Conservation (phyloP, 2,888 invertebrate species). For the Dasypolia templi region DNA sequence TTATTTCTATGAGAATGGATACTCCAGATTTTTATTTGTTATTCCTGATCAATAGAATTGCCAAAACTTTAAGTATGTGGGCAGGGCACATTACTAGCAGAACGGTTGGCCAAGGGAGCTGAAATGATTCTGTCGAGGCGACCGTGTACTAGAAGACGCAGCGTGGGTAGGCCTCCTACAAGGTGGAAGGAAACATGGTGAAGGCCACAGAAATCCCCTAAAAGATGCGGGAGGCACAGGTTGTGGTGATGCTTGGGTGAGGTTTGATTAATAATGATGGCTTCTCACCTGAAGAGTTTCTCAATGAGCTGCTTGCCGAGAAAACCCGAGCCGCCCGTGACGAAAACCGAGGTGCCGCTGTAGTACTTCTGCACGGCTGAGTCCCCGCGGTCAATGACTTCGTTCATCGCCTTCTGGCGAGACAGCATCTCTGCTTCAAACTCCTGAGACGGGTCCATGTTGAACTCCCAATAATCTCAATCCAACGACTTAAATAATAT, state of each 20-base stretch:
- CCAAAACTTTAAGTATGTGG: not conserved
- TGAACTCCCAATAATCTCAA: not conserved
- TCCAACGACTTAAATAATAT: too few species aligned
- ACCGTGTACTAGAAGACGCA: not conserved
- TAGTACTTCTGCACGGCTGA: constrained; percentile 88
- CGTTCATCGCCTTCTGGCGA: constrained; percentile 37
- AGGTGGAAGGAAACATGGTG: not conserved
- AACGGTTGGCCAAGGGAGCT: not conserved
- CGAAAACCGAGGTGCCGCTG: constrained; percentile 90
- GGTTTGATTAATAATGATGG: not conserved
- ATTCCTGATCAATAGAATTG: not conserved
- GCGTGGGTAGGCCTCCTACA: not conserved
- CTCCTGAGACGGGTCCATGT: constrained; percentile 8
- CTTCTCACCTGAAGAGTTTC: constrained; percentile 26
- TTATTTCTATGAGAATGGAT: not conserved
- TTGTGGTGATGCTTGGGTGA: not conserved
- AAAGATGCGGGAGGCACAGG: not conserved
- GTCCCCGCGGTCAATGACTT: constrained; percentile 35
- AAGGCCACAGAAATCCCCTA: too few species aligned
- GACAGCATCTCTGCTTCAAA: constrained; percentile 27
- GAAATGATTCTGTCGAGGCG: not conserved
- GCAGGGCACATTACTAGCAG: not conserved
- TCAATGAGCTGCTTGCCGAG: constrained; percentile 75
- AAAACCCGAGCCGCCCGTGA: constrained; percentile 96
- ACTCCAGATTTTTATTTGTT: too few species aligned